Evolutionary conservation across 2,888 invertebrate genomes (phyloP).

Genomic region (Gnatocerus cornutus): DNA sequence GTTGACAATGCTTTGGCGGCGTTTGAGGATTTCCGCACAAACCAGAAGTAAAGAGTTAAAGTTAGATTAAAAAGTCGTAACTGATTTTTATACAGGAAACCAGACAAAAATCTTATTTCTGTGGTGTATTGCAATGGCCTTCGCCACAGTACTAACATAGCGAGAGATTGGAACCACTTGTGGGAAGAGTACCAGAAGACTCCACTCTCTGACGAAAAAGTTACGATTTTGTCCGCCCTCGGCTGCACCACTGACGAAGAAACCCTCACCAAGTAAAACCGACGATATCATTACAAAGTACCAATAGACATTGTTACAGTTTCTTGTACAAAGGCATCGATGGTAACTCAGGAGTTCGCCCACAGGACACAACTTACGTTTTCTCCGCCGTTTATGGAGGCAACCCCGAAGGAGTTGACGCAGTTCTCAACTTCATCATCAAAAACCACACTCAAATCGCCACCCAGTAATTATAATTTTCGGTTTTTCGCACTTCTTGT

Average conservation of each 20-base stretch:
- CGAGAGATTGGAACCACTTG: conserved; percentile 78
- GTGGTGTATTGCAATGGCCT: conserved; percentile 86
- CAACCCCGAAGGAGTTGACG: conserved; percentile 72
- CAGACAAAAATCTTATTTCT: conserved; percentile 78
- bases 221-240: conserved; percentile 77
- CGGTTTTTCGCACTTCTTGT: too few species aligned
- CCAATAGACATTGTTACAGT: conserved; percentile 38
- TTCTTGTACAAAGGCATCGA: conserved; percentile 55
- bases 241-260: conserved; percentile 77
- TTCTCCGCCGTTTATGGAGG: conserved; percentile 72
- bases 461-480: conserved; percentile 13
- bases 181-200: conserved; percentile 73
- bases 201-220: conserved; percentile 81
- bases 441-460: conserved; percentile 61
- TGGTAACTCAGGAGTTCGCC: conserved; percentile 67
- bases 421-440: conserved; percentile 72
- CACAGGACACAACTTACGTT: conserved; percentile 69
- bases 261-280: conserved; percentile 74
- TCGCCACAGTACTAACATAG: conserved; percentile 72
- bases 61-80: not conserved
- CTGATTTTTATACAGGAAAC: conserved; percentile 64
- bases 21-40: conserved; percentile 42
- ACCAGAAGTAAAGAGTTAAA: not conserved
- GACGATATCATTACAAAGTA: not conserved
- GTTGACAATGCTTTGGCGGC: conserved; percentile 57